Base-by-base conservation (phyloP, 2,113 vertebrate species). In the Alligator sinensis region DNA sequence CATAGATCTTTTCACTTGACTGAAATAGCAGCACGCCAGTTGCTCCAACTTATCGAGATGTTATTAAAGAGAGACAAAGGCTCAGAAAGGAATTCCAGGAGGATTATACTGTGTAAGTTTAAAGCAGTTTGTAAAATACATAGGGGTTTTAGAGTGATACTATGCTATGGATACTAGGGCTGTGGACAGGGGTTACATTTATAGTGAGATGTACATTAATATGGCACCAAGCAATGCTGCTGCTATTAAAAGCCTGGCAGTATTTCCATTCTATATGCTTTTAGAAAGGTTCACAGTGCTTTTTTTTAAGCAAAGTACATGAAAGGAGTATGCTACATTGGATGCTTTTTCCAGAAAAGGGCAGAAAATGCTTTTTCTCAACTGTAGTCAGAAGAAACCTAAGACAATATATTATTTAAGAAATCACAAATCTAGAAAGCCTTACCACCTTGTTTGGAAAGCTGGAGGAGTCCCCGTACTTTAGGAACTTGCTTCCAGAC, bases 31-130 rank as follows among this genome's bases (percentile, higher is more conserved):
- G 93, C n/a, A 74, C 97, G 78, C 80, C 96, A 75, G 95, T 95
- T 96, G 96, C 94, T 96, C 97, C 96, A 77, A 94, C 94, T 25
- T 97, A 98, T 82, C 86, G 80, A 90, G 97, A 98, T 77, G 70
- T 97, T 95, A 96, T 97, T 93, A 93, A 90, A 94, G 78, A 86
- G 74, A 87, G 91, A 74, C 55, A 17, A 21, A 87, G 86, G 75
- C 72, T 89, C 0, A 0, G 88, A 83, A 25, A 63, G 78, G 93
- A 95, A 93, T 91, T 95, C 89, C 83, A 74, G 77, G n/a, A 78
- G 90, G 89, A 96, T 93, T 96, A 95, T 70, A 70, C 75, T 28
- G n/a, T 89, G 86, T 94, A 87, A 94, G 93, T 83, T 60, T 83
- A 34, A 62, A 83, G 84, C 80, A 84, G 79, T 88, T 84, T 85